Evolutionary conservation across 23 tunicate species (phyloP).

Genomic region (Trididemnum nubilum): DNA sequence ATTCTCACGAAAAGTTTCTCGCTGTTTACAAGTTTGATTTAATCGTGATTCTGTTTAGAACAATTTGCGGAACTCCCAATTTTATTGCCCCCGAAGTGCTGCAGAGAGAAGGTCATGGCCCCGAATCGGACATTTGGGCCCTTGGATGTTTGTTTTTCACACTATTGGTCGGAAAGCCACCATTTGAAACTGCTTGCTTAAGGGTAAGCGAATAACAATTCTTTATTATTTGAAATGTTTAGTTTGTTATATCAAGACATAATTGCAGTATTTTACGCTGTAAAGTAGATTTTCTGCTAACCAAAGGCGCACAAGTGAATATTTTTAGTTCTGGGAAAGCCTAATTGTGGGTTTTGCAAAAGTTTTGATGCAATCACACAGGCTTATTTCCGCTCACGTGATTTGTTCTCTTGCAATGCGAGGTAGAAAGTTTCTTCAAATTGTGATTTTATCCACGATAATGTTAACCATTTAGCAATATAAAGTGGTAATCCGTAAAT

Average conservation of each 20-base stretch:
- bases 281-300: neutral
- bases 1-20: neutral
- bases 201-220: conserved; percentile 45
- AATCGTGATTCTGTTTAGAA: conserved; percentile 32
- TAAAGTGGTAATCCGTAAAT: no score
- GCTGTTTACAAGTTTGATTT: neutral
- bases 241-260: neutral
- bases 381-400: no score
- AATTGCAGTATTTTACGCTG: neutral
- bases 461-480: no score
- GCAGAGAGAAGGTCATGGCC: conserved; percentile 86
- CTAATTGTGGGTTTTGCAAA: no score
- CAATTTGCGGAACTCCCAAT: conserved; percentile 99
- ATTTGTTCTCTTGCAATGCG: no score
- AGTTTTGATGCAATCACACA: no score
- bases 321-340: no score
- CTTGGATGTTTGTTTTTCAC: conserved; percentile 91
- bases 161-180: conserved; percentile 85
- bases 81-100: conserved; percentile 98
- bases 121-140: conserved; percentile 97
- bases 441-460: no score
- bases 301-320: no score
- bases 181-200: conserved; percentile 80
- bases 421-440: no score
- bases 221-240: neutral